Evolutionary conservation across 2,797 vertebrate genomes (phyloP).

Genomic region (Simalia tracyae): DNA sequence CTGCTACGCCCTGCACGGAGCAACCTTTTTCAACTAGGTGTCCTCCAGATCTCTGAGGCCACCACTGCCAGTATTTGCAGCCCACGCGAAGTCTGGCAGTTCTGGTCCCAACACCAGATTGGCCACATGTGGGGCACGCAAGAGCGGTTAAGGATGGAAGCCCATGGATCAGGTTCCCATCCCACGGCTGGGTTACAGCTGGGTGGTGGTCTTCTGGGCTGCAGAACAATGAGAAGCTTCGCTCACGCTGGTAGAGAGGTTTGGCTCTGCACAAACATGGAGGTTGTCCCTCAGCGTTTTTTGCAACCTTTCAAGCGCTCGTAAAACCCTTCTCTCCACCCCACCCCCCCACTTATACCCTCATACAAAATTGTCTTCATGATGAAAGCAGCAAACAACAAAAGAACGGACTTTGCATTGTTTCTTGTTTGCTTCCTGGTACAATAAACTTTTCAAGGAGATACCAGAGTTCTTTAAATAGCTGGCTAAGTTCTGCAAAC

Average conservation of each 20-base stretch:
- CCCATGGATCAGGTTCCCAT: neutral
- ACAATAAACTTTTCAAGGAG: conserved; percentile 36
- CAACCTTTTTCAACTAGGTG: neutral
- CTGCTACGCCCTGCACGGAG: too few relatives aligned
- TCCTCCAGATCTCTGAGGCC: neutral
- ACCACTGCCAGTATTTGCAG: too few relatives aligned
- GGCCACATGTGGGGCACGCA: neutral
- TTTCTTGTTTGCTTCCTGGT: conserved; percentile 40
- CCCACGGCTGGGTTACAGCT: neutral
- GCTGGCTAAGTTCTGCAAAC: conserved; percentile 57
- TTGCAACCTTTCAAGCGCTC: too few relatives aligned
- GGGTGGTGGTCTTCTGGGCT: too few relatives aligned
- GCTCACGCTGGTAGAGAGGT: neutral
- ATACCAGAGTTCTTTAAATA: conserved; percentile 47
- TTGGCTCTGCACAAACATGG: too few relatives aligned
- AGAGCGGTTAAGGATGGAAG: neutral
- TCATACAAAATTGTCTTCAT: neutral
- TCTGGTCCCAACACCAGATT: neutral
- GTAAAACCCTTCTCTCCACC: neutral
- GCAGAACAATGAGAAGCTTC: neutral
- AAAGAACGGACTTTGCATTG: conserved; percentile 56
- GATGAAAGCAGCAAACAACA: conserved; percentile 2
- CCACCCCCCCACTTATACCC: neutral
- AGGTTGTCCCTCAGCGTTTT: neutral
- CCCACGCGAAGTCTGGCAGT: neutral